A percentile compares a stretch with the other conserved stretches of the same genome.
These are phyloP conservation scores for Petrophora chlorosata DNA, from an alignment of 2,888 invertebrate genomes.

Conservation along the genomic window DNA sequence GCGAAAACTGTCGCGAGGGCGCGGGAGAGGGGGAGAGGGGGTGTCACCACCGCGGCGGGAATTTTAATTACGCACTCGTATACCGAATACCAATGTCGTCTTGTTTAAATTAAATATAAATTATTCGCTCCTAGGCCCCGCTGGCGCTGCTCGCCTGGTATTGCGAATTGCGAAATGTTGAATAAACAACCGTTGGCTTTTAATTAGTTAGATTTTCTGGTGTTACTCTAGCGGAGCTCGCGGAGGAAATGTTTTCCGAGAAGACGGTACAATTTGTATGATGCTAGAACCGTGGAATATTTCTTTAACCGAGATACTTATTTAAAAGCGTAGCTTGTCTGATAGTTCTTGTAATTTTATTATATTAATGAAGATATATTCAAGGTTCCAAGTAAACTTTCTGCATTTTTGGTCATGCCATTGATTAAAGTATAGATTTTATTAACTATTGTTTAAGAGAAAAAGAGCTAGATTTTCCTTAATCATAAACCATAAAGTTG, in stretches of 20 bases:
- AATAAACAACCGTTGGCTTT: conserved; percentile 76
- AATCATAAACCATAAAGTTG: too few relatives aligned
- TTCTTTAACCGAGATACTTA: too few relatives aligned
- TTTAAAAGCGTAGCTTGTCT: too few relatives aligned
- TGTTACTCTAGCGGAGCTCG: conserved; percentile 37
- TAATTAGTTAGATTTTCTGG: conserved; percentile 69
- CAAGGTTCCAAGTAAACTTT: too few relatives aligned
- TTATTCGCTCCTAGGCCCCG: conserved; percentile 81
- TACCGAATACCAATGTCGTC: conserved; percentile 84
- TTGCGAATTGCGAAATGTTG: conserved; percentile 75
- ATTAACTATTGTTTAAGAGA: too few relatives aligned
- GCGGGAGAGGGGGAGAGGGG: conserved; percentile 44
- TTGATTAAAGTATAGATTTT: too few relatives aligned
- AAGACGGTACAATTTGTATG: conserved; percentile 15
- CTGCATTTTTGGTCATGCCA: too few relatives aligned
- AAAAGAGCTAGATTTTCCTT: too few relatives aligned
- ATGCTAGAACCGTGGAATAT: conserved; percentile 4
- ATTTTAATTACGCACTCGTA: conserved; percentile 84
- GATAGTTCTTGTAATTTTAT: too few relatives aligned
- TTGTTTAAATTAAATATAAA: conserved; percentile 84
- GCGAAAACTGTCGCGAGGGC: conserved; percentile 81
- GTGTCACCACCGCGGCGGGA: conserved; percentile 72
- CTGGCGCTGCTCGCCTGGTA: conserved; percentile 73
- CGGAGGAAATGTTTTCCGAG: conserved; percentile 25
- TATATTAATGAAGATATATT: too few relatives aligned